Conservation (phyloP, 2,888 invertebrate genomes). For the Netelia virgata region DNA sequence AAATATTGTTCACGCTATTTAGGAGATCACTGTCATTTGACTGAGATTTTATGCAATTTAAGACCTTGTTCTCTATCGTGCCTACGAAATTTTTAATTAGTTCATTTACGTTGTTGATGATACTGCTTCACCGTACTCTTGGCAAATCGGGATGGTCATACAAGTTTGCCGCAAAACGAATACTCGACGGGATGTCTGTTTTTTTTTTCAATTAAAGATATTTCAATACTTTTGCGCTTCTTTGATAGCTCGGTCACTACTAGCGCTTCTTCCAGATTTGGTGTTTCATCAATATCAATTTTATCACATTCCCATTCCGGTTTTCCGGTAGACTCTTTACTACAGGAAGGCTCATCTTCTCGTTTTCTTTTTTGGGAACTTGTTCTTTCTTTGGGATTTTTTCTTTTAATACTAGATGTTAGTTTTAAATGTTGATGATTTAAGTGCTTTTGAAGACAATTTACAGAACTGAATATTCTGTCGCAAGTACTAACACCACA, state of each 20-base stretch:
- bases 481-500: conserved; percentile 24
- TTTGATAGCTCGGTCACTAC: conserved; percentile 11
- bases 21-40: conserved; percentile 17
- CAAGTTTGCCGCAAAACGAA: conserved; percentile 13
- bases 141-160: conserved; percentile 2
- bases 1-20: conserved; percentile 20
- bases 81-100: background rate
- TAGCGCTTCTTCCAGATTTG: conserved; percentile 29
- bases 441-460: conserved; percentile 19
- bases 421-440: conserved; percentile 1
- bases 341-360: conserved; percentile 7
- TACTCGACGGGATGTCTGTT: conserved; percentile 10
- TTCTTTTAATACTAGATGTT: background rate
- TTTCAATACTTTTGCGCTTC: conserved; percentile 27
- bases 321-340: conserved; percentile 7
- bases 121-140: conserved; percentile 1
- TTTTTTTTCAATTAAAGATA: background rate
- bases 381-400: background rate
- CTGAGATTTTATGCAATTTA: conserved; percentile 7
- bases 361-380: conserved; percentile 1
- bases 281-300: conserved; percentile 21
- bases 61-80: conserved; percentile 5
- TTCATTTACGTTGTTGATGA: background rate
- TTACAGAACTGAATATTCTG: conserved; percentile 28
- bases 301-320: conserved; percentile 12